A percentile compares a stretch with the other conserved stretches of the same genome.
Conservation (phyloP, 2,888 invertebrate species). For the Boloria euphrosyne region DNA sequence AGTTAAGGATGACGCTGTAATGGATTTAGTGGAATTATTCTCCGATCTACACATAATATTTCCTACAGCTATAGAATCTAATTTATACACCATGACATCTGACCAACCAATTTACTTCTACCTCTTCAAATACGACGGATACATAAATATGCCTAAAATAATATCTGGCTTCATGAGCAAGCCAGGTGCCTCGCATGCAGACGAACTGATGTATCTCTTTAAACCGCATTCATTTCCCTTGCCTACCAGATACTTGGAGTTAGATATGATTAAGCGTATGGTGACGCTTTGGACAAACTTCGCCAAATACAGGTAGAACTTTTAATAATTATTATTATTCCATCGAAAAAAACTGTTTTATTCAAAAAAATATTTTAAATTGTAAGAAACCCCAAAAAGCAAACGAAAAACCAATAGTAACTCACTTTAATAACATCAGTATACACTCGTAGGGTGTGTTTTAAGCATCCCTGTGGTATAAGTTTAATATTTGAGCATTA, state of each 20-base stretch:
- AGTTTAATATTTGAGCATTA: too few species aligned
- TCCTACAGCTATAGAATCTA: constrained; percentile 64
- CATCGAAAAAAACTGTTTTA: too few species aligned
- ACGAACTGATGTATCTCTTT: constrained; percentile 74
- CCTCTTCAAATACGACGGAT: constrained; percentile 67
- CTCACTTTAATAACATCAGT: too few species aligned
- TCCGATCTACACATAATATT: constrained; percentile 73
- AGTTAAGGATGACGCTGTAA: constrained; percentile 62
- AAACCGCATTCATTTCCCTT: constrained; percentile 67
- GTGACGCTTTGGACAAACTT: constrained; percentile 76
- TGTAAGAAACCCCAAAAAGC: too few species aligned
- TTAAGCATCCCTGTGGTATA: too few species aligned
- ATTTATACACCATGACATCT: constrained; percentile 60
- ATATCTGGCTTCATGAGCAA: constrained; percentile 56
- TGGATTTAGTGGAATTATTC: constrained; percentile 70
- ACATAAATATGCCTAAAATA: constrained; percentile 68
- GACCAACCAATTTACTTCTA: constrained; percentile 71
- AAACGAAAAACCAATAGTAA: too few species aligned
- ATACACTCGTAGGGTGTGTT: too few species aligned
- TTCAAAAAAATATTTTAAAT: too few species aligned
- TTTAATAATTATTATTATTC: not conserved
- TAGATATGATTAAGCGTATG: constrained; percentile 63
- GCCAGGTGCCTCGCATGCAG: constrained; percentile 71
- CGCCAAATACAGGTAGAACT: constrained; percentile 67
- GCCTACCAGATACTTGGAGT: constrained; percentile 61